Evolutionary conservation across 1,140 invertebrate genomes (phyloP).

Genomic region (Diorhabda sublineata): DNA sequence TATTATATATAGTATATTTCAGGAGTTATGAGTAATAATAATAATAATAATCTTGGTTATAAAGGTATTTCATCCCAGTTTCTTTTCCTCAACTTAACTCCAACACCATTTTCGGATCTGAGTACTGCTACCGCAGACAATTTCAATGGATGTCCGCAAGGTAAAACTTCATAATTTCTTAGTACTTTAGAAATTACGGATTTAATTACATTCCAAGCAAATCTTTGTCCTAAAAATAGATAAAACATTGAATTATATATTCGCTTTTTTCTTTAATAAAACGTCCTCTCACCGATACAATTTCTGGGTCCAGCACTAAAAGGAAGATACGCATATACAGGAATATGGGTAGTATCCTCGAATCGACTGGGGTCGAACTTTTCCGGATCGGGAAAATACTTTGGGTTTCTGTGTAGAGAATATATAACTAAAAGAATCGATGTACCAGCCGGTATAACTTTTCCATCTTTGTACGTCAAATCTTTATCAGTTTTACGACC

Average conservation of each 20-base stretch:
- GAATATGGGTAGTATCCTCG: constrained; percentile 52
- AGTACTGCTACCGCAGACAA: constrained; percentile 44
- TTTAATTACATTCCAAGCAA: constrained; percentile 74
- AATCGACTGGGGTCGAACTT: constrained; percentile 75
- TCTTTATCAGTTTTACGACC: constrained; percentile 47
- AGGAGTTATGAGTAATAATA: too few species aligned
- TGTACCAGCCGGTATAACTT: constrained; percentile 18
- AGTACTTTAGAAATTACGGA: constrained; percentile 63
- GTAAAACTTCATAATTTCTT: constrained; percentile 55
- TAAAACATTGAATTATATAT: background rate
- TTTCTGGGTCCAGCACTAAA: constrained; percentile 68
- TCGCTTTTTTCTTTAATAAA: background rate
- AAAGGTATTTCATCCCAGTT: constrained; percentile 1
- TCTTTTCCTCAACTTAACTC: constrained; percentile 40
- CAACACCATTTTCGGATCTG: constrained; percentile 47
- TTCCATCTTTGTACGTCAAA: constrained; percentile 37
- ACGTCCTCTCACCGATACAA: constrained; percentile 56
- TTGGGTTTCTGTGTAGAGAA: constrained; percentile 63
- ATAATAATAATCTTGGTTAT: too few species aligned
- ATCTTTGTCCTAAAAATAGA: constrained; percentile 61
- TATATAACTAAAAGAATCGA: constrained; percentile 45
- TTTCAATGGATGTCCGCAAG: constrained; percentile 36
- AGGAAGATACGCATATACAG: constrained; percentile 56
- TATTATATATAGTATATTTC: too few species aligned
- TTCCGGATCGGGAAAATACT: constrained; percentile 65